Conservation (phyloP, 2,888 invertebrate genomes). For the Stomorhina lunata region DNA sequence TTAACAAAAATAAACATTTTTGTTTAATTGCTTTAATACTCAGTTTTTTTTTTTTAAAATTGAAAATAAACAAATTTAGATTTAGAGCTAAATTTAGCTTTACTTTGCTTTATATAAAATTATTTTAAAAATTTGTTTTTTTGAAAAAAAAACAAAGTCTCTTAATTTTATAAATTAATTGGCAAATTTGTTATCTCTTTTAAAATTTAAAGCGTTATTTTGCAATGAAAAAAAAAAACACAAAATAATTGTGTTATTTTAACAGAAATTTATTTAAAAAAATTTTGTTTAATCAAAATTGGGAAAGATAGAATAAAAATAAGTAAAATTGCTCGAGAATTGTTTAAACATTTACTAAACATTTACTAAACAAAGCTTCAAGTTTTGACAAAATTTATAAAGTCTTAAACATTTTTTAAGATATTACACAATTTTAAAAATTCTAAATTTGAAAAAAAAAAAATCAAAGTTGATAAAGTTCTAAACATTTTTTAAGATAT, state of each 20-base stretch:
- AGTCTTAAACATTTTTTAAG: no score
- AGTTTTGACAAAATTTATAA: not conserved
- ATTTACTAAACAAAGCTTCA: not conserved
- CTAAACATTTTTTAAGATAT: no score
- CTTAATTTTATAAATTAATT: slow-evolving; percentile 31
- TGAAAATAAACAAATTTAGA: slow-evolving; percentile 35
- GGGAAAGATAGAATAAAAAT: slow-evolving; percentile 9
- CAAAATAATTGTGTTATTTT: slow-evolving; percentile 24
- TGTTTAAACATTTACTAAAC: not conserved
- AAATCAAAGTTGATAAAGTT: no score
- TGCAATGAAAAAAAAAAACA: slow-evolving; percentile 20
- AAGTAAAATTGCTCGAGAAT: slow-evolving; percentile 42
- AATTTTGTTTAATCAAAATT: no score
- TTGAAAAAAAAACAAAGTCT: slow-evolving; percentile 32
- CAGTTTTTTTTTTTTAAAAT: slow-evolving; percentile 1
- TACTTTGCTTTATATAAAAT: slow-evolving; percentile 15
- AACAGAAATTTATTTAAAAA: no score
- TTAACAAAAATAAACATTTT: slow-evolving; percentile 44
- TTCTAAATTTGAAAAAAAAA: no score
- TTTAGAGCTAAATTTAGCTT: slow-evolving; percentile 51
- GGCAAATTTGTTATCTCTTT: not conserved
- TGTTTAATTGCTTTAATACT: slow-evolving; percentile 45
- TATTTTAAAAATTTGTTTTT: slow-evolving; percentile 10
- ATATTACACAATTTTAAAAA: no score
- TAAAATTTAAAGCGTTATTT: slow-evolving; percentile 48